Evolutionary conservation across 53 echinoderm and acorn worm species (phyloP), one percentile per base, ranked within the genome.

Genomic region (Apostichopus leukothele): DNA sequence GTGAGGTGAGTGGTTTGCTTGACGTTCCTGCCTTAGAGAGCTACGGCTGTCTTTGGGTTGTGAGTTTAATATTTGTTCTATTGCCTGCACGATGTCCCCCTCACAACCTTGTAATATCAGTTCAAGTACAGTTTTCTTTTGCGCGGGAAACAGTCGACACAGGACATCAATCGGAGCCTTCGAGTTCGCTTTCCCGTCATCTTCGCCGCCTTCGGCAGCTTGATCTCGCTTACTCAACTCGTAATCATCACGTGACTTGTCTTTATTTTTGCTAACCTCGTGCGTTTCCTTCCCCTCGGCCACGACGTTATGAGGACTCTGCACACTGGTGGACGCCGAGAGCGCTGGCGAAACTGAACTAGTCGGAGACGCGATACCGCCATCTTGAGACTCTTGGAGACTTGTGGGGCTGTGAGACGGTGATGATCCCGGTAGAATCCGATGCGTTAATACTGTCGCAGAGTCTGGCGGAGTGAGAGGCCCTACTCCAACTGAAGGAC

Each of bases 41-140:
- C 67, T 91, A 86, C 73, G 86, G 86, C n/a, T 75, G 57, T 67
- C 85, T 50, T 85, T 85, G 21, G 66, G 89, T 52, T 98, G 95
- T 71, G 90, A 96, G 73, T 94, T 94, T n/a, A 98, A 86, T 51
- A 98, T 86, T 86, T 98, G 98, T 85, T 98, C 98, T 76, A 98
- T 98, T 13, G 98, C 93, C 88, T 98, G 98, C 2, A 96, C 94
- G 13, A 98, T 91, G 73, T 98, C 94, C 0, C 96, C 98, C 16
- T 96, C 94, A 84, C 98, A 98, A 6, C 95, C 96, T 89, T 98
- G 95, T 19, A 98, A 87, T 67, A 96, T 94, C 9, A 96, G 92
- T 78, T 95, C 92, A 8, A 98, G 93, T 19, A 96, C 94, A 74
- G 91, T 94, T 81, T 93, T 91, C 88, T 98, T 98, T 79, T 96